phyloP scores from a whole-genome alignment of 2,113 vertebrate species.

The Leptodactylus fuscus region DNA sequence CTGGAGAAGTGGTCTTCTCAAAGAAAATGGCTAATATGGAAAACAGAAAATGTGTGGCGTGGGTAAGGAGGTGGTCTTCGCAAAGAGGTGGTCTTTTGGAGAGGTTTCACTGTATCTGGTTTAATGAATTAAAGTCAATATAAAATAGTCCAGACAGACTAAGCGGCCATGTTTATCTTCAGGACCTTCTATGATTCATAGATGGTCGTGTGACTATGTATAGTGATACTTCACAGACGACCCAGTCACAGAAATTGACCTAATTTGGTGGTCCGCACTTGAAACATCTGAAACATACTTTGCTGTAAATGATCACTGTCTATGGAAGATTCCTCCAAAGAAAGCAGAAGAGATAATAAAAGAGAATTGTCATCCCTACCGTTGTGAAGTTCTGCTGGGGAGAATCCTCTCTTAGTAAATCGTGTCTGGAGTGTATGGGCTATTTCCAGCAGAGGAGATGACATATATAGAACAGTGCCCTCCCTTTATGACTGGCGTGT shows the following conservation, averaged over 20 bases:
- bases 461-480: conserved; percentile 66
- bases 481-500: conserved; percentile 52
- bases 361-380: conserved; percentile 66
- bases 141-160: too few relatives aligned
- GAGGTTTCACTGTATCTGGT: too few relatives aligned
- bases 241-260: background rate
- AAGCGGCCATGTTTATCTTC: too few relatives aligned
- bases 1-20: too few relatives aligned
- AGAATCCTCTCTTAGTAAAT: conserved; percentile 64
- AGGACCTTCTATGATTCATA: too few relatives aligned
- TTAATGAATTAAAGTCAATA: too few relatives aligned
- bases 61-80: too few relatives aligned
- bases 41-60: too few relatives aligned
- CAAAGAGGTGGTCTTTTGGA: too few relatives aligned
- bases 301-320: background rate
- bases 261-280: background rate
- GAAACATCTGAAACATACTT: background rate
- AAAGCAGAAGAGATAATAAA: conserved; percentile 57
- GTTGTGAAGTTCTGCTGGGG: conserved; percentile 63
- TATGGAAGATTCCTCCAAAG: background rate
- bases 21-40: too few relatives aligned
- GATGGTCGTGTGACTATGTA: too few relatives aligned
- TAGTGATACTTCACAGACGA: background rate
- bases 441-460: conserved; percentile 67
- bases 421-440: conserved; percentile 57